Percentiles rank a stretch among this genome's conserved stretches.
phyloP scores from a whole-genome alignment of 1,140 invertebrate species.

The Nasonia vitripennis region DNA sequence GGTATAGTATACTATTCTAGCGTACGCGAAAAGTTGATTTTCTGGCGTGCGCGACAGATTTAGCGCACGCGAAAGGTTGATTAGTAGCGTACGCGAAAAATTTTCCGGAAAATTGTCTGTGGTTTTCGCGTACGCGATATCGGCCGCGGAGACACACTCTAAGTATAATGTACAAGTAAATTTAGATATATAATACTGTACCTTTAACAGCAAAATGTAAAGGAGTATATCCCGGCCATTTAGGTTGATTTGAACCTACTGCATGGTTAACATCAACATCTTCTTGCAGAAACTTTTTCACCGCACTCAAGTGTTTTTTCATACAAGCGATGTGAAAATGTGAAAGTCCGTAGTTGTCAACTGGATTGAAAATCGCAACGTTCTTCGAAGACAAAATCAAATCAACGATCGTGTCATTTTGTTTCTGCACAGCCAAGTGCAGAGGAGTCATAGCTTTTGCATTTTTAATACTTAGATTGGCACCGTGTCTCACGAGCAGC shows the following conservation, averaged over 20 bases:
- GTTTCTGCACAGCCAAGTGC: conserved; percentile 30
- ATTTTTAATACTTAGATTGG: conserved; percentile 36
- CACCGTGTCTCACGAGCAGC: conserved; percentile 29
- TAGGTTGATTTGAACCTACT: conserved; percentile 2
- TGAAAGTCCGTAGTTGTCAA: conserved; percentile 15
- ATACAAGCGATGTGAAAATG: conserved; percentile 49
- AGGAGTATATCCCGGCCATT: conserved; percentile 41
- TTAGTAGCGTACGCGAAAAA: too few relatives aligned
- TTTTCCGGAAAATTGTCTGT: too few relatives aligned
- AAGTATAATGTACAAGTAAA: too few relatives aligned
- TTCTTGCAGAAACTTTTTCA: conserved; percentile 18
- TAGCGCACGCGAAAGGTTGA: too few relatives aligned
- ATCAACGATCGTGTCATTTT: conserved; percentile 10
- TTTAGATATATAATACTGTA: neutral
- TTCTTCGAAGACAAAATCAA: conserved; percentile 4
- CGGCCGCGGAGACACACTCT: too few relatives aligned
- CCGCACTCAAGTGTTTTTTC: conserved; percentile 28
- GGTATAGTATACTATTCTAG: too few relatives aligned
- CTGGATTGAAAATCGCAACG: conserved; percentile 1
- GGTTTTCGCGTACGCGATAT: too few relatives aligned
- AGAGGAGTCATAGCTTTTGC: conserved; percentile 20
- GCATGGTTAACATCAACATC: conserved; percentile 29
- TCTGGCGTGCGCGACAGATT: too few relatives aligned
- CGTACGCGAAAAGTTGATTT: too few relatives aligned
- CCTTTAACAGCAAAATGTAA: conserved; percentile 48